phyloP scores from a whole-genome alignment of 1,140 invertebrate genomes.

The Charaxes varanes region DNA sequence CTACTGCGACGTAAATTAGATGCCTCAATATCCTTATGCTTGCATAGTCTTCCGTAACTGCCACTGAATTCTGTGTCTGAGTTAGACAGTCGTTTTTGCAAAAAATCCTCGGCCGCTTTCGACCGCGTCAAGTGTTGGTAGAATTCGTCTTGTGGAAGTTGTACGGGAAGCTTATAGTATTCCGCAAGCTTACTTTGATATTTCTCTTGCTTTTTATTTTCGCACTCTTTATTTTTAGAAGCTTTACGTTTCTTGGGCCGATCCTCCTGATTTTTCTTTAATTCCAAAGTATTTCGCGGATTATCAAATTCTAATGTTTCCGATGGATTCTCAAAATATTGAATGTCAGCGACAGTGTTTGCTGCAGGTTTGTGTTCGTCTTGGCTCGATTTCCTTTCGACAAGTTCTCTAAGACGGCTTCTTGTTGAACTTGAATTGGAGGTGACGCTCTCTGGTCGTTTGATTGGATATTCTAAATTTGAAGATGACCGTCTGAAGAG shows the following conservation, averaged over 20 bases:
- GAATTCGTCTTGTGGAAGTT: slow-evolving; percentile 67
- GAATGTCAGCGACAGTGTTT: slow-evolving; percentile 64
- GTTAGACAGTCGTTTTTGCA: slow-evolving; percentile 60
- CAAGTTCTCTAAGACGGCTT: slow-evolving; percentile 70
- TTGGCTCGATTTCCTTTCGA: slow-evolving; percentile 69
- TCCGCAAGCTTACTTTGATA: slow-evolving; percentile 67
- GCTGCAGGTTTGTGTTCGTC: slow-evolving; percentile 63
- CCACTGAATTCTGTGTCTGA: slow-evolving; percentile 64
- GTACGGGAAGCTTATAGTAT: slow-evolving; percentile 60
- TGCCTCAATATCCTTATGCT: slow-evolving; percentile 71
- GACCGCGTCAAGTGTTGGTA: slow-evolving; percentile 66
- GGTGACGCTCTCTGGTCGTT: slow-evolving; percentile 62
- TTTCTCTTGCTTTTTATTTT: slow-evolving; percentile 64
- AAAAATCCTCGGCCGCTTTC: slow-evolving; percentile 60
- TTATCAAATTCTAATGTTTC: slow-evolving; percentile 69
- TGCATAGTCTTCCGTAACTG: slow-evolving; percentile 65
- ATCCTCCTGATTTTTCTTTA: slow-evolving; percentile 52
- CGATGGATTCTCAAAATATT: slow-evolving; percentile 71
- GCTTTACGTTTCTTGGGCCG: slow-evolving; percentile 60
- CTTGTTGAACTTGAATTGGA: slow-evolving; percentile 67
- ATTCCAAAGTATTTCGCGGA: slow-evolving; percentile 49
- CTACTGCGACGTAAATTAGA: slow-evolving; percentile 81
- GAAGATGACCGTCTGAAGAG: slow-evolving; percentile 65
- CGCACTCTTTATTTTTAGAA: slow-evolving; percentile 51
- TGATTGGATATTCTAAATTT: slow-evolving; percentile 61